phyloP scores from a whole-genome alignment of 2,888 invertebrate genomes.

The Thecophora atra region DNA sequence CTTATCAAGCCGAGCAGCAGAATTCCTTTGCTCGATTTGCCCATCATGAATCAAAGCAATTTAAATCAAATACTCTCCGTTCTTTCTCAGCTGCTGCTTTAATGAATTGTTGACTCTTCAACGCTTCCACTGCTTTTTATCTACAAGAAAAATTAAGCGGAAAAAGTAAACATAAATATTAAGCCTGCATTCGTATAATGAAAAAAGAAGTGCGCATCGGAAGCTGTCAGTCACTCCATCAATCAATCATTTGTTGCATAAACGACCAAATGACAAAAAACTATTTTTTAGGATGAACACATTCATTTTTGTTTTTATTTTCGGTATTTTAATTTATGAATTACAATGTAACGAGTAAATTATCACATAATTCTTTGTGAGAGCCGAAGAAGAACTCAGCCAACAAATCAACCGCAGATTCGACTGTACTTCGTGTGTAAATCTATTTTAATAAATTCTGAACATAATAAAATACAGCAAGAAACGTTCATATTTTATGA shows the following conservation, averaged over 20 bases:
- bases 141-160: conserved; percentile 22
- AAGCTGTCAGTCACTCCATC: conserved; percentile 6
- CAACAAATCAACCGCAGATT: no score
- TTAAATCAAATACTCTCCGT: background rate
- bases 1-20: conserved; percentile 58
- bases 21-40: conserved; percentile 53
- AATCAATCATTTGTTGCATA: no score
- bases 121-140: background rate
- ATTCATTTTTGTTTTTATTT: background rate
- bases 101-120: background rate
- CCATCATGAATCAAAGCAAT: conserved; percentile 47
- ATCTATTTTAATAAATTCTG: no score
- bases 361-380: no score
- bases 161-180: background rate
- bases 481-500: background rate
- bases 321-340: no score
- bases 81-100: background rate
- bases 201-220: background rate
- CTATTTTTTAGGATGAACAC: background rate
- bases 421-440: no score
- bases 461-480: no score
- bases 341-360: no score
- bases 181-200: no score
- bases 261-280: background rate
- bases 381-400: no score